Evolutionary conservation across 1,140 invertebrate species (phyloP).

Genomic region (Psilanteris sp.): DNA sequence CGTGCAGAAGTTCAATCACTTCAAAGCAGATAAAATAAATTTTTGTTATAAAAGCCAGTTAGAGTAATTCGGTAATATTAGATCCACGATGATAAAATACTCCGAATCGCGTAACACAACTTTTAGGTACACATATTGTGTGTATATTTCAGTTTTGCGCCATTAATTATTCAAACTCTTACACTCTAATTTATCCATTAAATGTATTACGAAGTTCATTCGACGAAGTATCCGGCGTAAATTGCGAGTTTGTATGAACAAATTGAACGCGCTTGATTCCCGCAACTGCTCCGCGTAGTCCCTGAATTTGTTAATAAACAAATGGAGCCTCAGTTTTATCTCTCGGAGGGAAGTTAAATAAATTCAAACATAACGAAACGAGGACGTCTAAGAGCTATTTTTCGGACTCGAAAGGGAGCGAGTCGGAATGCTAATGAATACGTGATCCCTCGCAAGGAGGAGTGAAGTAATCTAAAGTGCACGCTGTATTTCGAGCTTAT

Average conservation of each 20-base stretch:
- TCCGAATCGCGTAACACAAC: no score
- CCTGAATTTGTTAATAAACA: constrained; percentile 7
- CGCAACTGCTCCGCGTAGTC: no score
- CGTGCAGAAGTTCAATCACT: constrained; percentile 26
- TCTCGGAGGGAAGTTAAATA: constrained; percentile 40
- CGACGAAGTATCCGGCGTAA: no score
- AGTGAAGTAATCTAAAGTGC: constrained; percentile 55
- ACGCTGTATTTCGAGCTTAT: constrained; percentile 44
- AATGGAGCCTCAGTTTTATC: constrained; percentile 25
- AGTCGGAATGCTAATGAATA: constrained; percentile 61
- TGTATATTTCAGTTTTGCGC: no score
- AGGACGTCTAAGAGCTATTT: constrained; percentile 49
- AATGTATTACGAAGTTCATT: no score
- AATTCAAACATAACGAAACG: constrained; percentile 47
- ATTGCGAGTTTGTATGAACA: no score
- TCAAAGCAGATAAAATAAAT: constrained; percentile 7
- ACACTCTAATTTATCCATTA: no score
- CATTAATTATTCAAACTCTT: no score
- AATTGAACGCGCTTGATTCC: not conserved
- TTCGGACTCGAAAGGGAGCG: constrained; percentile 27
- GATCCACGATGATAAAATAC: no score
- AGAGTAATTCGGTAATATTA: no score
- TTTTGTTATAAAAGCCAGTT: not conserved
- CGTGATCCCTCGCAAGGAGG: constrained; percentile 42
- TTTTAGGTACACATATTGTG: no score